Conservation (phyloP, 2,888 invertebrate species). For the Drosophila tripunctata region DNA sequence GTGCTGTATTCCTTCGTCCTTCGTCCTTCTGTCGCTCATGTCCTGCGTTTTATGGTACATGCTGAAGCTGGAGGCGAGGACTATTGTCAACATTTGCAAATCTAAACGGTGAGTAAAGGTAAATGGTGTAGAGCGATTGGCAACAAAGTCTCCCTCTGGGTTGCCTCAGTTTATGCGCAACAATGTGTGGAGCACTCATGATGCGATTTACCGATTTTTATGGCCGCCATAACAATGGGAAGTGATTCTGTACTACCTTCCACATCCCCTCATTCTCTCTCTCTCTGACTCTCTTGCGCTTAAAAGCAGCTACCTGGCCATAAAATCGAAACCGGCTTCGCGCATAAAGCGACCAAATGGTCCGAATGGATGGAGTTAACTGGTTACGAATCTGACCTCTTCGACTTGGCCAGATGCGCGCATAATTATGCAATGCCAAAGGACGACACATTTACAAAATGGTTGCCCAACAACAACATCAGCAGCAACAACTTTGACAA, state of each 20-base stretch:
- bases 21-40: not conserved
- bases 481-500: conserved; percentile 20
- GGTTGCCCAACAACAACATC: conserved; percentile 16
- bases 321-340: conserved; percentile 46
- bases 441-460: conserved; percentile 36
- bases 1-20: not conserved
- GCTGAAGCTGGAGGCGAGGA: not conserved
- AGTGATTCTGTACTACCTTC: conserved; percentile 27
- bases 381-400: conserved; percentile 16
- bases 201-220: conserved; percentile 66
- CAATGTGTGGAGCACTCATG: conserved; percentile 49
- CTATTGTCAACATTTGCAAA: conserved; percentile 48
- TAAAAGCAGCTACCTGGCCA: conserved; percentile 35
- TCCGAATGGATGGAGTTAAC: conserved; percentile 4
- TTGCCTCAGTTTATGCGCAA: conserved; percentile 43
- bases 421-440: conserved; percentile 62
- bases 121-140: conserved; percentile 21
- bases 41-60: not conserved
- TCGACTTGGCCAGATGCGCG: conserved; percentile 59
- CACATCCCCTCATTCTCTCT: not conserved
- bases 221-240: conserved; percentile 54
- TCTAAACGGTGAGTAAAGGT: conserved; percentile 13
- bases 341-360: conserved; percentile 58
- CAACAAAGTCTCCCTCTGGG: conserved; percentile 37
- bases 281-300: not conserved